Conservation (phyloP, 2,113 vertebrate species). For the Amia ocellicauda region DNA sequence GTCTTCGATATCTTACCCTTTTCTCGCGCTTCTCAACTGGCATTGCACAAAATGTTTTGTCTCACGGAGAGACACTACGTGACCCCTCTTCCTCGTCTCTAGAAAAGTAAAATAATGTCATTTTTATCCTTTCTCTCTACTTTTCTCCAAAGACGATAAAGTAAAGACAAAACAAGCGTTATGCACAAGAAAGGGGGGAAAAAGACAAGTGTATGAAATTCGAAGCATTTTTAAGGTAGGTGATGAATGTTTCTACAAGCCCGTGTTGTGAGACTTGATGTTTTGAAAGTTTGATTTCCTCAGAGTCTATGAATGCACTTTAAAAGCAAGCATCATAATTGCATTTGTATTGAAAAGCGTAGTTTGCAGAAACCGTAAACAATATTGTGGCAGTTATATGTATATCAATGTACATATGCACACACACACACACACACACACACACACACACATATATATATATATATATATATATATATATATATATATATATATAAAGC, state of each 20-base stretch:
- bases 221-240: conserved; percentile 47
- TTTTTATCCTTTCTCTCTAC: conserved; percentile 19
- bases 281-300: conserved; percentile 25
- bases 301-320: conserved; percentile 13
- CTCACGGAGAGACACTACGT: conserved; percentile 69
- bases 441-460: too few species aligned
- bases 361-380: conserved; percentile 1
- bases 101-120: conserved; percentile 31
- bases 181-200: conserved; percentile 13
- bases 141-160: conserved; percentile 13
- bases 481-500: too few species aligned
- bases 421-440: too few species aligned
- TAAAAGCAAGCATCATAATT: background rate
- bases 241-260: conserved; percentile 24
- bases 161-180: conserved; percentile 11
- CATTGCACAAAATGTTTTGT: conserved; percentile 60
- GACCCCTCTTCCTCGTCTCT: conserved; percentile 56
- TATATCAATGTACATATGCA: background rate
- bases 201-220: conserved; percentile 5
- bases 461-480: too few species aligned
- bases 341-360: background rate
- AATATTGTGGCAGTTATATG: background rate
- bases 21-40: conserved; percentile 61
- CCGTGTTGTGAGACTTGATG: conserved; percentile 16
- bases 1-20: conserved; percentile 40